Evolutionary conservation across 2,888 invertebrate genomes (phyloP).

Genomic region (Cheilosia soror): DNA sequence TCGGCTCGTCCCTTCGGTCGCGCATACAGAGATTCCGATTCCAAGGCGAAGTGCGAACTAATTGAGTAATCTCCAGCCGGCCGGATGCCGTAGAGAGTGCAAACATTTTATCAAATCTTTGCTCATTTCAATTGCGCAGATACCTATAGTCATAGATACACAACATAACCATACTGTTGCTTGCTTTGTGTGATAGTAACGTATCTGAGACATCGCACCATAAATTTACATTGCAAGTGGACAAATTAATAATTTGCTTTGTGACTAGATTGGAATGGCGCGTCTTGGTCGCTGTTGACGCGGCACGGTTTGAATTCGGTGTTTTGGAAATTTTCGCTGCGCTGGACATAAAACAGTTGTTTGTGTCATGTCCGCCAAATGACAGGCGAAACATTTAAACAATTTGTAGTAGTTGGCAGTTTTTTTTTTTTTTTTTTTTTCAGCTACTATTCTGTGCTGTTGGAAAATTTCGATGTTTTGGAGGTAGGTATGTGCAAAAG

Average conservation of each 20-base stretch:
- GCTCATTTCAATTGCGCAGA: conserved; percentile 62
- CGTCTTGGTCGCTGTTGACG: conserved; percentile 17
- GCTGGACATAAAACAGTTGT: conserved; percentile 54
- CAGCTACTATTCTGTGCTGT: conserved; percentile 1
- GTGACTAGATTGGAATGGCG: conserved; percentile 7
- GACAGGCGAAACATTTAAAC: conserved; percentile 57
- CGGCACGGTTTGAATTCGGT: conserved; percentile 2
- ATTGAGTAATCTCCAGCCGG: conserved; percentile 64
- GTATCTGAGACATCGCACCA: background rate
- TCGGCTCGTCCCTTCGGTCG: conserved; percentile 7
- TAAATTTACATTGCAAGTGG: conserved; percentile 45
- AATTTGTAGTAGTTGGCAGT: conserved; percentile 55
- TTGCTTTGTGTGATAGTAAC: no score
- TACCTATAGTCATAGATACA: conserved; percentile 15
- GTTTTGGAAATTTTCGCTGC: conserved; percentile 38
- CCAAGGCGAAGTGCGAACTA: conserved; percentile 63
- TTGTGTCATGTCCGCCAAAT: conserved; percentile 50
- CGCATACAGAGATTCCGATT: conserved; percentile 9
- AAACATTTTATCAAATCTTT: conserved; percentile 70
- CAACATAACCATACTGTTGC: background rate
- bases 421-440: conserved; percentile 20
- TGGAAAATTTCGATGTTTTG: conserved; percentile 10
- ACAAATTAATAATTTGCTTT: conserved; percentile 60
- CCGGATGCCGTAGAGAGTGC: conserved; percentile 64
- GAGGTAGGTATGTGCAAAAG: background rate